Evolutionary conservation across 2,113 vertebrate species (phyloP).

Genomic region (Chascanopsetta lugubris): DNA sequence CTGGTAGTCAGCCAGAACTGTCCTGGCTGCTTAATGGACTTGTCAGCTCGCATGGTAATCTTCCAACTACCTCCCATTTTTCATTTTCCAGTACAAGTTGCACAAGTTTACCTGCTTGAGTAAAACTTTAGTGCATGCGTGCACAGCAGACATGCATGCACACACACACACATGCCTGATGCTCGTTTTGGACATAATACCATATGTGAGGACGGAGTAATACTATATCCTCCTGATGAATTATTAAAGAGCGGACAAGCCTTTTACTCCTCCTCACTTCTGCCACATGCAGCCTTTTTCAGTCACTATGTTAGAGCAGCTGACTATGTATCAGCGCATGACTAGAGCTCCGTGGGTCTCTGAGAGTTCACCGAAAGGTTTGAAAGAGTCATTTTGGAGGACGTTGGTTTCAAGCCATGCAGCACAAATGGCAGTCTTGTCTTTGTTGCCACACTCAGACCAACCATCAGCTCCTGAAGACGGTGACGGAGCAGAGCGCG

Average conservation of each 20-base stretch:
- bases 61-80: slow-evolving; percentile 26
- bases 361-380: slow-evolving; percentile 10
- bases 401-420: slow-evolving; percentile 56
- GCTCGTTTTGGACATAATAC: slow-evolving; percentile 21
- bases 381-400: neutral
- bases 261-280: slow-evolving; percentile 47
- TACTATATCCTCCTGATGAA: slow-evolving; percentile 69
- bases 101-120: no score
- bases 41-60: slow-evolving; percentile 41
- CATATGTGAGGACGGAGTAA: slow-evolving; percentile 58
- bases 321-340: slow-evolving; percentile 25
- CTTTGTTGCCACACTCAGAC: slow-evolving; percentile 83
- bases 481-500: slow-evolving; percentile 84
- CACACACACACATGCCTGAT: neutral
- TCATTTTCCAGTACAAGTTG: slow-evolving; percentile 2
- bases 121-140: no score
- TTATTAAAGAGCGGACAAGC: slow-evolving; percentile 70
- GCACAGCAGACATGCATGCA: neutral
- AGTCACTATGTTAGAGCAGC: neutral
- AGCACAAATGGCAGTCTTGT: slow-evolving; percentile 61
- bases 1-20: slow-evolving; percentile 37
- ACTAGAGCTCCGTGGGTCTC: slow-evolving; percentile 16
- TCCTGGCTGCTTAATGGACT: slow-evolving; percentile 30
- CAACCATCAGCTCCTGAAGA: slow-evolving; percentile 89
- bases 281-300: slow-evolving; percentile 30